These are phyloP conservation scores for Crotophaga sulcirostris DNA, from an alignment of 2,113 vertebrate species.

Conservation along the genomic window DNA sequence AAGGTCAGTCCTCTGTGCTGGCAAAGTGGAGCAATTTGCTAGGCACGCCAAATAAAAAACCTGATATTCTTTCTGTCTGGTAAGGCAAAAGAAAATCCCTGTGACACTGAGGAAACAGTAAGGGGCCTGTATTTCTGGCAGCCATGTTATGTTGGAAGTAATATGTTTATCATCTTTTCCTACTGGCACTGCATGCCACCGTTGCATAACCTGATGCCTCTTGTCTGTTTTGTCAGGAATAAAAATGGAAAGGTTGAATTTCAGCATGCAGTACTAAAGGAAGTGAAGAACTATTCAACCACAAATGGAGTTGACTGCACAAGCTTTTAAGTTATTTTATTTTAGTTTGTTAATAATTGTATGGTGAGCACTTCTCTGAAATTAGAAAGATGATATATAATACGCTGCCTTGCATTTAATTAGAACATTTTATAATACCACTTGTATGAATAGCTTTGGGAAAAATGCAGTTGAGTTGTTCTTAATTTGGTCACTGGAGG, in stretches of 20 bases:
- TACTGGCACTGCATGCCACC: neutral
- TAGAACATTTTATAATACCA: neutral
- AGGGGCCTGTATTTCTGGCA: neutral
- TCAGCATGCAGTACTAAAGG: neutral
- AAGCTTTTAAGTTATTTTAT: conserved; percentile 4
- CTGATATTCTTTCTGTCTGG: neutral
- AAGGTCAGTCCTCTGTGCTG: neutral
- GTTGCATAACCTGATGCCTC: neutral
- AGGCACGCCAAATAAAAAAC: neutral
- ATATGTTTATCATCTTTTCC: neutral
- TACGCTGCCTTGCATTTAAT: conserved; percentile 26
- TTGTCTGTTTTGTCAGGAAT: neutral
- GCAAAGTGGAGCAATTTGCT: neutral
- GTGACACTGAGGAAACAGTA: neutral
- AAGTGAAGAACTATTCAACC: neutral
- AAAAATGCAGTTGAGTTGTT: conserved; percentile 1
- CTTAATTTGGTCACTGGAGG: conserved; percentile 51
- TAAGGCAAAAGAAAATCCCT: neutral
- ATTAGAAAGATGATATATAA: neutral
- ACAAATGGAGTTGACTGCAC: neutral
- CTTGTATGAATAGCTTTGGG: conserved; percentile 17
- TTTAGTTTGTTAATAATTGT: conserved; percentile 26
- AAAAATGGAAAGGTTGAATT: neutral
- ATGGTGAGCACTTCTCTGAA: neutral
- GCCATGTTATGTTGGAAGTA: fast-evolving